Percentiles rank a stretch among this genome's conserved stretches.
These are phyloP conservation scores for Setophaga coronata DNA, from an alignment of 2,113 vertebrate species.

Conservation along the genomic window DNA sequence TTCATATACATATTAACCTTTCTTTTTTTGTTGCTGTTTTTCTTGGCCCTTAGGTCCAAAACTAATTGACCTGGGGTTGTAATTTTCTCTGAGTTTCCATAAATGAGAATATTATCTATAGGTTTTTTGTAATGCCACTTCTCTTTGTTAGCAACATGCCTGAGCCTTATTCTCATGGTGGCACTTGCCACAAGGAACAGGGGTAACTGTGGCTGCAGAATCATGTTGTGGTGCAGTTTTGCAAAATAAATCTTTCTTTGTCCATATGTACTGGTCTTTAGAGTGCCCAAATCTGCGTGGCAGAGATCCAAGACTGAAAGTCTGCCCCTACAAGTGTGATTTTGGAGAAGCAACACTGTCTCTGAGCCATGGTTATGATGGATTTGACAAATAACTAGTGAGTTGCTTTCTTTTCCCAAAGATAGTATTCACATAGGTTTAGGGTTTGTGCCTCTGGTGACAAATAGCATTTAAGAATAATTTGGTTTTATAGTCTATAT, in stretches of 20 bases:
- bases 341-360: background rate
- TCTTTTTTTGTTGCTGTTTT: background rate
- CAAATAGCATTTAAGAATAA: background rate
- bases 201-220: background rate
- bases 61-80: too few relatives aligned
- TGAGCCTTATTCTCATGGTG: background rate
- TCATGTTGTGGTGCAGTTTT: fast-evolving
- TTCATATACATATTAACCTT: fast-evolving
- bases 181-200: background rate
- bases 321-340: background rate
- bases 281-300: background rate
- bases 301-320: background rate
- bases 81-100: background rate
- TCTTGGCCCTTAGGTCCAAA: background rate
- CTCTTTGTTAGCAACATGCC: background rate
- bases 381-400: background rate
- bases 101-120: background rate
- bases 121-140: background rate
- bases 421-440: background rate
- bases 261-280: background rate
- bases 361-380: background rate
- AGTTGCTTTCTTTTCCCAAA: background rate
- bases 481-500: background rate
- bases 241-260: background rate
- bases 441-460: background rate